Evolutionary conservation across 2,888 invertebrate species (phyloP), one percentile per base, ranked within the genome.

Genomic region (Anoncus sp.): DNA sequence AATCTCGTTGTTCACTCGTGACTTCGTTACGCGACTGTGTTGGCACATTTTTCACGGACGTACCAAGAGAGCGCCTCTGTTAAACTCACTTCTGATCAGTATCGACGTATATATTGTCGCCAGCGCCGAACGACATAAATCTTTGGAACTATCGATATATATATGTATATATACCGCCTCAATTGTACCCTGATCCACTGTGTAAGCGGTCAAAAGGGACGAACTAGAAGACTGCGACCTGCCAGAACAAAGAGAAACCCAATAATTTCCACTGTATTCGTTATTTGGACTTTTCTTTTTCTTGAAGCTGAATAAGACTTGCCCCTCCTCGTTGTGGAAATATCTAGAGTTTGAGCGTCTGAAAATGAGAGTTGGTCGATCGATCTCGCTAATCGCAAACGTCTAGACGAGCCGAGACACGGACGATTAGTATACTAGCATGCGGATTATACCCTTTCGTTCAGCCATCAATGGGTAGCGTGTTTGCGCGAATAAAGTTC

Each of bases 351-450:
- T 38, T 40, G 45, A 49, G 47, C 31, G 38, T 35, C 49, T 43
- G 51, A n/a, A 35, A 47, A 62, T 60, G 35, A 1, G 16, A 47
- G 16, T 57, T 47, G 60, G 71, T 79, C 78, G 75, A 75, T 79
- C 75, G 70, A 69, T 78, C 75, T 75, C 67, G 75, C 75, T 72
- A 79, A 79, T 78, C 75, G 71, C 31, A 75, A 79, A 78, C 81
- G 87, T 87, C 88, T 87, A 88, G 87, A 87, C 87, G 72, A 74
- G 80, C 74, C 57, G 74, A 75, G 84, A 82, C 82, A 87, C 83
- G 88, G 81, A 70, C 84, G 84, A 88, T 87, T 87, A 84, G 81
- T 80, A 65, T 73, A 67, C 63, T 79, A 74, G 75, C 73, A 79
- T 53, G 66, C 75, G 77, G 57, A 77, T 82, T 73, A 69, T 65